phyloP scores from a whole-genome alignment of 2,113 vertebrate species.

The Peromyscus leucopus region DNA sequence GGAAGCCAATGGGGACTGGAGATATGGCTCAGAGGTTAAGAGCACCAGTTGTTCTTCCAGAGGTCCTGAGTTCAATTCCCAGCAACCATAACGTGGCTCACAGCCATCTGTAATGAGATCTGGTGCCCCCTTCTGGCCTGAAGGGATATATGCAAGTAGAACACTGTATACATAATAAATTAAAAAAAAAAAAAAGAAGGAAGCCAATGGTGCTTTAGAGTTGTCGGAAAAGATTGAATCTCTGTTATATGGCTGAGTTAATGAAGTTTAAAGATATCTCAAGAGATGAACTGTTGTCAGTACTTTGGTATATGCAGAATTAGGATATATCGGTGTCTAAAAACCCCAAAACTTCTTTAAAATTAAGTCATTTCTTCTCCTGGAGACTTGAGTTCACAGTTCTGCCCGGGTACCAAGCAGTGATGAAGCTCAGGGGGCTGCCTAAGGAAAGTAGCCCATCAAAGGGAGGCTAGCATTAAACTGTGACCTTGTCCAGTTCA shows the following conservation, averaged over 20 bases:
- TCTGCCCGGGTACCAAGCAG: not conserved
- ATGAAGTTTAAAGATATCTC: conserved; percentile 41
- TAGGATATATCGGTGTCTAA: not conserved
- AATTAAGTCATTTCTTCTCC: not conserved
- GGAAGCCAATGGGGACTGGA: not conserved
- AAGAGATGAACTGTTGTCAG: not conserved
- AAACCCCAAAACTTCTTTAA: conserved; percentile 13
- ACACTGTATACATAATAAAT: too few relatives aligned
- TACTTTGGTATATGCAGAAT: conserved; percentile 9
- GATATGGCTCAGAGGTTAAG: too few relatives aligned
- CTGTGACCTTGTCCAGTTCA: not conserved
- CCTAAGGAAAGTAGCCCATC: not conserved
- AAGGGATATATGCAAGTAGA: too few relatives aligned
- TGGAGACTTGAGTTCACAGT: not conserved
- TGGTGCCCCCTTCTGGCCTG: too few relatives aligned
- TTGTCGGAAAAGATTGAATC: not conserved
- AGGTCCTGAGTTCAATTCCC: too few relatives aligned
- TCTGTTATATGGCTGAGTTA: not conserved
- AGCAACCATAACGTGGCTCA: too few relatives aligned
- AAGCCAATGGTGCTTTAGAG: not conserved
- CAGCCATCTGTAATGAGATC: too few relatives aligned
- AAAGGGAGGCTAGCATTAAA: not conserved
- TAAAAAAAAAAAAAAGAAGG: not conserved
- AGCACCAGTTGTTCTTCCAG: too few relatives aligned
- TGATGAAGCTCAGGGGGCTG: not conserved